Conservation (phyloP, 2,888 invertebrate species). For the Aleiodes alternator region DNA sequence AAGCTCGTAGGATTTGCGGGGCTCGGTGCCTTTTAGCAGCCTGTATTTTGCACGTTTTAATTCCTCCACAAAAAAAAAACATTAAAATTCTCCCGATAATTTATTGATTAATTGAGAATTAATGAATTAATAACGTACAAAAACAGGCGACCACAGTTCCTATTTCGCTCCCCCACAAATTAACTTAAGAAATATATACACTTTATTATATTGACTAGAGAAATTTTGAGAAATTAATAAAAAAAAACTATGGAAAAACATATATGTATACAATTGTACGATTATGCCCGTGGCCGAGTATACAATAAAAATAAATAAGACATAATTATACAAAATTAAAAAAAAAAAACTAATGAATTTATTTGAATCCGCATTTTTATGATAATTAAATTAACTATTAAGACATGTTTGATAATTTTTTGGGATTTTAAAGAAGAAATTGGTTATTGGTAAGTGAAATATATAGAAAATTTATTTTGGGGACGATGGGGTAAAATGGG, state of each 20-base stretch:
- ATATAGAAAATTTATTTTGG: too few species aligned
- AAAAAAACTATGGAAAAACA: slow-evolving; percentile 42
- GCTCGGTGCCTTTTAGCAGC: slow-evolving; percentile 72
- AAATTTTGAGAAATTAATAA: slow-evolving; percentile 43
- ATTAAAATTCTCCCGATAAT: not conserved
- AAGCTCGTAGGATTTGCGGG: slow-evolving; percentile 66
- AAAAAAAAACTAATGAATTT: not conserved
- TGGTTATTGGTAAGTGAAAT: too few species aligned
- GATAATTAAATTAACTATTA: too few species aligned
- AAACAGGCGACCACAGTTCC: slow-evolving; percentile 72
- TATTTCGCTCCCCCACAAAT: slow-evolving; percentile 66
- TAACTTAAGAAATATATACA: slow-evolving; percentile 46
- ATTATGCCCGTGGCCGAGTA: slow-evolving; percentile 38
- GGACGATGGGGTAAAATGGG: too few species aligned
- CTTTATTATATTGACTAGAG: slow-evolving; percentile 43
- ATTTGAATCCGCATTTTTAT: too few species aligned
- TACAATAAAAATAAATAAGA: slow-evolving; percentile 47
- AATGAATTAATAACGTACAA: slow-evolving; percentile 60
- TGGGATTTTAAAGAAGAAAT: too few species aligned
- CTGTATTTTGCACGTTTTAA: slow-evolving; percentile 65
- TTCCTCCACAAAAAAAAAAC: slow-evolving; percentile 34
- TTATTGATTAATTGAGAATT: slow-evolving; percentile 36
- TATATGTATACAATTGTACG: slow-evolving; percentile 48
- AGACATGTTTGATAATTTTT: too few species aligned
- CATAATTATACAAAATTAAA: slow-evolving; percentile 8